Evolutionary conservation across 92 coral and sea anemone genomes (phyloP).

Genomic region (Zoanthus gigantus): DNA sequence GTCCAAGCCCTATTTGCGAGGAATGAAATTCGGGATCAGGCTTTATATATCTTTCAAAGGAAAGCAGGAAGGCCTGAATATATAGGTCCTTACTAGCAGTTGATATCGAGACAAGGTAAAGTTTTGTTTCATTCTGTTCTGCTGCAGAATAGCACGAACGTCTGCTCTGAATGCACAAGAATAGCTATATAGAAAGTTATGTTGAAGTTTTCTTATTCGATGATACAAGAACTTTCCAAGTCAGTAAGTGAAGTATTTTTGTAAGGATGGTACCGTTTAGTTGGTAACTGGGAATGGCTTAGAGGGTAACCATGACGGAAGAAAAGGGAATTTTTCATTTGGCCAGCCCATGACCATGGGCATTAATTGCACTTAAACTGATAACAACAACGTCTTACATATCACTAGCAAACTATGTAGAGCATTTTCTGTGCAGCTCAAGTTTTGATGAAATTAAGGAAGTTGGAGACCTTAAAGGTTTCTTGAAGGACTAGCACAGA

Average conservation of each 20-base stretch:
- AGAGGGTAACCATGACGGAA: slow-evolving; percentile 31
- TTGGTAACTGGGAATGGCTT: slow-evolving; percentile 38
- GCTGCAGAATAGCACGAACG: slow-evolving; percentile 12
- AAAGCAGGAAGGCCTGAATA: slow-evolving; percentile 19
- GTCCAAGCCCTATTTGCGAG: slow-evolving; percentile 28
- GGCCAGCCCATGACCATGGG: slow-evolving; percentile 27
- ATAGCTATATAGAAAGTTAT: slow-evolving; percentile 3
- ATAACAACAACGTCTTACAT: slow-evolving; percentile 10
- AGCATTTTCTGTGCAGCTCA: slow-evolving; percentile 47
- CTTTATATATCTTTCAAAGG: slow-evolving; percentile 37
- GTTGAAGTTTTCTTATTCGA: slow-evolving; percentile 20
- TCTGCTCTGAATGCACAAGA: slow-evolving; percentile 27
- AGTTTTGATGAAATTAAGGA: background rate
- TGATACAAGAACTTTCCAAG: slow-evolving; percentile 1
- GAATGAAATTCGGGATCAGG: background rate
- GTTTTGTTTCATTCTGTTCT: background rate
- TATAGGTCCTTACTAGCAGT: slow-evolving; percentile 23
- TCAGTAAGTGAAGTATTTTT: background rate
- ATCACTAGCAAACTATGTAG: background rate
- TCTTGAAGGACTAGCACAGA: no score
- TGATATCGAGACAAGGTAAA: slow-evolving; percentile 36
- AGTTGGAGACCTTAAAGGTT: no score
- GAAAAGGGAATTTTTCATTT: slow-evolving; percentile 2
- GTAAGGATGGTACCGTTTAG: background rate
- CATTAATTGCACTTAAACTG: slow-evolving; percentile 11